Conservation (phyloP, 30 jellyfish, hydroid and myxozoan species). For the Nemopilema nomurai region DNA sequence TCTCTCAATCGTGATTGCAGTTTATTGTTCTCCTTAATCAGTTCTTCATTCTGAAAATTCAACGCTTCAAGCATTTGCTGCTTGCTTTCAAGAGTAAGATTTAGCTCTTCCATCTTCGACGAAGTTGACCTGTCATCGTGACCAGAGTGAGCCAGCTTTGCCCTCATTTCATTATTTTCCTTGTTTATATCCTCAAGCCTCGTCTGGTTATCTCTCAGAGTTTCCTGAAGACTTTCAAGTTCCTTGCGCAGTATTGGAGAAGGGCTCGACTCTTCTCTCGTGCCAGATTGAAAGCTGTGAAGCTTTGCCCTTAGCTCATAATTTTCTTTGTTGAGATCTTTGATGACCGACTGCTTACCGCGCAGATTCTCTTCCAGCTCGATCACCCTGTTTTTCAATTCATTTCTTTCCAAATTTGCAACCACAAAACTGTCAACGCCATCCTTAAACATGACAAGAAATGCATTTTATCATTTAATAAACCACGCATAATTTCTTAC, state of each 20-base stretch:
- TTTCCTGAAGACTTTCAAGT: conserved; percentile 62
- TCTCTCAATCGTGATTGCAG: conserved; percentile 35
- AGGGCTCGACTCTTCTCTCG: conserved; percentile 66
- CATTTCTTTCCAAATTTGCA: conserved; percentile 75
- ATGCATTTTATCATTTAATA: too few relatives aligned
- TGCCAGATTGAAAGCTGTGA: conserved; percentile 21
- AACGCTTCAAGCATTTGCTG: conserved; percentile 61
- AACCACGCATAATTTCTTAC: too few relatives aligned
- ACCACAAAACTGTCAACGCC: conserved; percentile 74
- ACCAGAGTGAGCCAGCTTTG: conserved; percentile 53
- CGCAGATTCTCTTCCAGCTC: conserved; percentile 77
- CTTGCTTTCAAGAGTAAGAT: conserved; percentile 43
- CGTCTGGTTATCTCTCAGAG: conserved; percentile 54
- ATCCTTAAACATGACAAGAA: conserved; percentile 25
- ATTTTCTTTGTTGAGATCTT: conserved; percentile 76
- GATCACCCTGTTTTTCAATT: conserved; percentile 61
- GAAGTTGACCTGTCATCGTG: conserved; percentile 63
- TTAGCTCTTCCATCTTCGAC: conserved; percentile 63
- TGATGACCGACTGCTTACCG: conserved; percentile 73
- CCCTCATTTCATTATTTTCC: conserved; percentile 69
- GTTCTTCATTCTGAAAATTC: conserved; percentile 67
- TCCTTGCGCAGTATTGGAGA: conserved; percentile 72
- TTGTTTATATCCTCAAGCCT: conserved; percentile 60
- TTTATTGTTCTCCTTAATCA: conserved; percentile 37
- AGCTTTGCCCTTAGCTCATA: conserved; percentile 65